These are phyloP conservation scores for Lutraria rhynchaena DNA, from an alignment of 1,140 invertebrate species.

Conservation along the genomic window DNA sequence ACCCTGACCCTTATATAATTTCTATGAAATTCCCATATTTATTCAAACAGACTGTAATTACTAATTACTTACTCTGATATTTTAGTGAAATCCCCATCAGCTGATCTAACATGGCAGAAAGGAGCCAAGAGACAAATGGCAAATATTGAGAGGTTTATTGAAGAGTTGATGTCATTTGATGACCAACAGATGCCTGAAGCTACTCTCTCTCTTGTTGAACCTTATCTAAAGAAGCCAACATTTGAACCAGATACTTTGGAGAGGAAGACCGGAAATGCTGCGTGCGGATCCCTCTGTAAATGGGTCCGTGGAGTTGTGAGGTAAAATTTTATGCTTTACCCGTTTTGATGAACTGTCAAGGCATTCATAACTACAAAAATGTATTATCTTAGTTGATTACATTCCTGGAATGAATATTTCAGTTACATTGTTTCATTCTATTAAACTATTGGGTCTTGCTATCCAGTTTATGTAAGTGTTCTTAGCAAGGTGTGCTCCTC, in stretches of 20 bases:
- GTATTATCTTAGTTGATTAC: no score
- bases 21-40: no score
- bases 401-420: no score
- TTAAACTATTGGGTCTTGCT: no score
- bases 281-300: slow-evolving; percentile 78
- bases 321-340: slow-evolving; percentile 61
- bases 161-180: slow-evolving; percentile 82
- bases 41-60: no score
- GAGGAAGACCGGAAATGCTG: slow-evolving; percentile 77
- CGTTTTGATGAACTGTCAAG: no score
- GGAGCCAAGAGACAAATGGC: slow-evolving; percentile 82
- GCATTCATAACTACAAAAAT: no score
- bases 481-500: no score
- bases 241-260: slow-evolving; percentile 79
- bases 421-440: no score
- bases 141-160: slow-evolving; percentile 82
- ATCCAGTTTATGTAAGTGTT: no score
- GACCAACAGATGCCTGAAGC: slow-evolving; percentile 80
- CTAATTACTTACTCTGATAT: no score
- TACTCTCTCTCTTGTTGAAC: slow-evolving; percentile 79
- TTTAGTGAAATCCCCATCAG: slow-evolving; percentile 80
- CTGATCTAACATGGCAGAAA: slow-evolving; percentile 82
- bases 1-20: no score
- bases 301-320: slow-evolving; percentile 81
- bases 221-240: slow-evolving; percentile 80